A percentile compares a stretch with the other conserved stretches of the same genome.
Conservation (phyloP, 2,797 vertebrate species). For the Onychomys arenicola region DNA sequence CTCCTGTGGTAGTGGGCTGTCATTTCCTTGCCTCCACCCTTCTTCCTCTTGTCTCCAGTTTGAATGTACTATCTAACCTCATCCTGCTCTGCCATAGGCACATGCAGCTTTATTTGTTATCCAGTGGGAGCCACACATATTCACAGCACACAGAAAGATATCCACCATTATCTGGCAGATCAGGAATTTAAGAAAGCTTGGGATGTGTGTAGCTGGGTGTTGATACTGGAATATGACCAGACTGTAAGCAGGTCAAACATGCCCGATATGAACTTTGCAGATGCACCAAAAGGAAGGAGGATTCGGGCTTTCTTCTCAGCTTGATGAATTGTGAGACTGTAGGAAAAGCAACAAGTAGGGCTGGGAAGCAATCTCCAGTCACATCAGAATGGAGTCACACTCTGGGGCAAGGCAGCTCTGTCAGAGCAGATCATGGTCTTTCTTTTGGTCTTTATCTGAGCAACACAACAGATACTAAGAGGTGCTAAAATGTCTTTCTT, state of each 20-base stretch:
- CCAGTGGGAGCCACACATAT: too few relatives aligned
- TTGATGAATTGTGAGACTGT: not conserved
- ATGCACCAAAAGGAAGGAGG: not conserved
- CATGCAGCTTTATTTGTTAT: too few relatives aligned
- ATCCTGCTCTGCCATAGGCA: too few relatives aligned
- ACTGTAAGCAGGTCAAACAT: not conserved
- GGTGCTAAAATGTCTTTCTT: not conserved
- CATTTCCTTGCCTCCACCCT: too few relatives aligned
- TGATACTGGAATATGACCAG: not conserved
- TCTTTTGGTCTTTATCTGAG: constrained; percentile 1
- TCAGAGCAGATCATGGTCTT: not conserved
- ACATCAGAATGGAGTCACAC: not conserved
- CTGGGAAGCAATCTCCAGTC: not conserved
- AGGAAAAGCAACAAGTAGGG: accelerated
- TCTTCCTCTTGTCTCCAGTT: too few relatives aligned
- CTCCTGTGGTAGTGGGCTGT: too few relatives aligned
- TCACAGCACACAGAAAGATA: too few relatives aligned
- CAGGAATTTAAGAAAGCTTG: not conserved
- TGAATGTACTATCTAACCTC: too few relatives aligned
- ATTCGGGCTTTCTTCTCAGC: not conserved
- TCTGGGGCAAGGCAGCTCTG: not conserved
- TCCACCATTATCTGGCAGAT: not conserved
- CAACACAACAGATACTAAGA: not conserved
- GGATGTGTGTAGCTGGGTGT: not conserved
- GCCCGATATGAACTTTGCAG: not conserved